These are phyloP conservation scores for Siniperca scherzeri DNA, from an alignment of 2,797 vertebrate genomes.

Conservation along the genomic window DNA sequence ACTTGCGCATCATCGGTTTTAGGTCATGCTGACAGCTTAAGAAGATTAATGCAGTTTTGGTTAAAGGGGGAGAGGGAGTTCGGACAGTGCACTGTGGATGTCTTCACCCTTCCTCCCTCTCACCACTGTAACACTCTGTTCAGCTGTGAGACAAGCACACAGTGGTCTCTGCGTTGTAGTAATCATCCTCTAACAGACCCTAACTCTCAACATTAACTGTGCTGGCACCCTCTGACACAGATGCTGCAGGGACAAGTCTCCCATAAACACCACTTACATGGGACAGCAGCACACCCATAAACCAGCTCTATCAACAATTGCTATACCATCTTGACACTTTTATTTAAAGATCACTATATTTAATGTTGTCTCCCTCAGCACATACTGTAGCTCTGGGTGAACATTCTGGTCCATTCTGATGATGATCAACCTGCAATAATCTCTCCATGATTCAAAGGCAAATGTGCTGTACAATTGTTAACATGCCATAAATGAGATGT, in stretches of 20 bases:
- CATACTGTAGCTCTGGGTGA: conserved; percentile 28
- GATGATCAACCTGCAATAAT: conserved; percentile 47
- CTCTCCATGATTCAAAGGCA: conserved; percentile 50
- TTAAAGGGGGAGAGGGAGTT: conserved; percentile 58
- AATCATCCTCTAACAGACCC: conserved; percentile 57
- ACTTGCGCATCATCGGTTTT: conserved; percentile 70
- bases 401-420: conserved; percentile 3
- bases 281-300: conserved; percentile 52
- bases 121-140: conserved; percentile 39
- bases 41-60: conserved; percentile 73
- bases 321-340: conserved; percentile 60
- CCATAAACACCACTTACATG: conserved; percentile 62
- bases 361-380: conserved; percentile 49
- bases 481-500: conserved; percentile 50
- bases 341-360: conserved; percentile 68
- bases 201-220: conserved; percentile 43
- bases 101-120: conserved; percentile 53
- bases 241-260: conserved; percentile 51
- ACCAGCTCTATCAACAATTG: conserved; percentile 61
- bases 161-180: conserved; percentile 27
- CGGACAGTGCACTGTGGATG: conserved; percentile 43
- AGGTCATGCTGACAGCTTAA: conserved; percentile 76
- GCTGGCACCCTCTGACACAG: conserved; percentile 32
- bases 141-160: conserved; percentile 27
- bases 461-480: conserved; percentile 42